Base-by-base conservation (phyloP, 37 sponge, comb jelly and placozoan species). In the Sycon ciliatum region DNA sequence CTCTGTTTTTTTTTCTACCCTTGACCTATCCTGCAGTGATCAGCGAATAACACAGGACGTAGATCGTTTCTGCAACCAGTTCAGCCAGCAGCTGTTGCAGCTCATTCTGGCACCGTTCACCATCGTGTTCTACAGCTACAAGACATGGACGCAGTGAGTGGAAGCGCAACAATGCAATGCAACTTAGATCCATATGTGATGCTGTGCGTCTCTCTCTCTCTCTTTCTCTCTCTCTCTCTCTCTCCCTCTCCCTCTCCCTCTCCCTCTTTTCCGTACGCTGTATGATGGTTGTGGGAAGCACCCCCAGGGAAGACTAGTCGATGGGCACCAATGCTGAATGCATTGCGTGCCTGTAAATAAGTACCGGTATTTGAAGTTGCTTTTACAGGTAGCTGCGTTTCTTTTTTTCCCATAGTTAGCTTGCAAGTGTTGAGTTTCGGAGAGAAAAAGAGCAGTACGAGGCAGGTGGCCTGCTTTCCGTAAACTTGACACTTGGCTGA, bases 11-110 rank as follows among this genome's bases (percentile, higher is more conserved):
- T 33, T 49, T 39, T 36, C 60, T n/a, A 58, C 60, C 27, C 60
- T 61, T 34, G 23, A 0, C 36, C 7, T 38, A n/a, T 38, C 20
- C 38, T 9, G n/a, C n/a, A 91, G 92, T 20, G 92, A 91, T 81
- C 92, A 91, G 77, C 73, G 93, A 22, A 87, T 92, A 5, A 92
- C 88, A 26, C 93, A 92, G 57, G 93, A 92, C 72, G 89, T 92
- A 39, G 89, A 87, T 32, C 35, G 76, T 3, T 80, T 92, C 71
- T 84, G 85, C 68, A 53, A 81, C 24, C 55, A 87, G 34, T 57
- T 77, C 32, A 89, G 70, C 56, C 72, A 84, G 34, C 67, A 74
- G 1, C 29, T 87, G 1, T 83, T 86, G 3, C 77, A 92, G 36
- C 20, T 92, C 20, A 74, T 92, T 3, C 34, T 92, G 6, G 53